A percentile compares a stretch with the other conserved stretches of the same genome.
These are phyloP conservation scores for Scaptomyza flava DNA, from an alignment of 2,888 invertebrate genomes.

Conservation along the genomic window DNA sequence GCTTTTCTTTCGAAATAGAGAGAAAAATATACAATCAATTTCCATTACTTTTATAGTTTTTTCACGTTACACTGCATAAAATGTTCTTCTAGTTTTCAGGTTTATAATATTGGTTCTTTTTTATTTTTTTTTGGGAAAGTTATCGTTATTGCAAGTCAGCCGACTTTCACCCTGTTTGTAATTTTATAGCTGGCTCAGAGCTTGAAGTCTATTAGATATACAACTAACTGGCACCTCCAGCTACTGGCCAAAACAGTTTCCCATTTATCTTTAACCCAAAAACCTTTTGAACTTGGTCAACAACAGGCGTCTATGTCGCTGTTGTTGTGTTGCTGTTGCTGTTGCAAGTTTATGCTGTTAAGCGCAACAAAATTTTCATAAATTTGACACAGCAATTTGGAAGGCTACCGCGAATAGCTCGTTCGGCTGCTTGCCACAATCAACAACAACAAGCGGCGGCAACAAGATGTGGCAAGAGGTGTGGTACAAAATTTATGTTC, in stretches of 20 bases:
- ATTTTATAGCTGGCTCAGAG: constrained; percentile 12
- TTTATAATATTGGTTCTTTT: background rate
- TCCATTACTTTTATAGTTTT: too few relatives aligned
- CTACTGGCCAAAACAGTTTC: constrained; percentile 56
- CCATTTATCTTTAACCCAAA: constrained; percentile 60
- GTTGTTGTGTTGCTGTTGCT: constrained; percentile 1
- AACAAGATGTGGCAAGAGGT: constrained; percentile 31
- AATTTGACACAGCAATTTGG: constrained; percentile 63
- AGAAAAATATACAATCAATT: too few relatives aligned
- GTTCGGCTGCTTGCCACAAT: constrained; percentile 34
- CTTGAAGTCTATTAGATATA: constrained; percentile 31
- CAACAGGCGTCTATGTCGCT: background rate
- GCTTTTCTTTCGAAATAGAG: too few relatives aligned
- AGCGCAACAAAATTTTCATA: constrained; percentile 55
- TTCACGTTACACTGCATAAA: background rate
- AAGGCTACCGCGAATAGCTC: constrained; percentile 53
- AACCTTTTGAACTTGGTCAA: constrained; percentile 63
- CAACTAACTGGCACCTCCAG: constrained; percentile 44
- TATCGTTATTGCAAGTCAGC: constrained; percentile 6
- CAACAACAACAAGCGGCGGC: constrained; percentile 28
- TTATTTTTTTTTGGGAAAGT: constrained; percentile 24
- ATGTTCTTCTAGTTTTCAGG: background rate
- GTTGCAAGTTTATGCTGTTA: constrained; percentile 48
- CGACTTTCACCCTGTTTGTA: constrained; percentile 34
- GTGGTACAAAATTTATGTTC: constrained; percentile 56